Evolutionary conservation across 2,888 invertebrate genomes (phyloP).

Genomic region (Andrena dorsata): DNA sequence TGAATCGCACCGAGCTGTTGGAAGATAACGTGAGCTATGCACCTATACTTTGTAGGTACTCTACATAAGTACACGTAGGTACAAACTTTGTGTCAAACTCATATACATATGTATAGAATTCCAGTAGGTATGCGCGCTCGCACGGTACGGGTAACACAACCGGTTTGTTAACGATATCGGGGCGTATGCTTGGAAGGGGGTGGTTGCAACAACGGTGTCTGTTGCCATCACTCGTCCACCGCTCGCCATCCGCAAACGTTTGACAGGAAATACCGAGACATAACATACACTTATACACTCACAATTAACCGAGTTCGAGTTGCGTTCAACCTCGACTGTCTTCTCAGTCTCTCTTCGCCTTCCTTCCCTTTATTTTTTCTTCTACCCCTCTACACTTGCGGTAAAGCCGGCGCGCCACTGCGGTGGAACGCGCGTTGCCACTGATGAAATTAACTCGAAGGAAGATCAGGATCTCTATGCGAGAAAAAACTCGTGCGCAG

Average conservation of each 20-base stretch:
- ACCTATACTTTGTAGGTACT: no score
- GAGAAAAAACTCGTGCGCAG: no score
- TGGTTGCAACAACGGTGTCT: conserved; percentile 27
- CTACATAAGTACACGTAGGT: no score
- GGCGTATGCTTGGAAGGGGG: conserved; percentile 15
- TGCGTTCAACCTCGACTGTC: neutral
- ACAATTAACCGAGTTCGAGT: neutral
- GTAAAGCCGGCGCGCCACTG: neutral
- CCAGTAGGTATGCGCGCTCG: conserved; percentile 57
- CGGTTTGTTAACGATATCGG: conserved; percentile 73
- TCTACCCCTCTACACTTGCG: no score
- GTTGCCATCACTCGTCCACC: neutral
- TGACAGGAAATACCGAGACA: conserved; percentile 56
- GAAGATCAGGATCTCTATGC: no score
- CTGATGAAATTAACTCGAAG: neutral
- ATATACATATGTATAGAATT: no score
- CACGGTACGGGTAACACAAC: conserved; percentile 77
- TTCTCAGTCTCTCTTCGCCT: neutral
- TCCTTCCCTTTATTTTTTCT: neutral
- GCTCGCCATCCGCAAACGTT: conserved; percentile 10
- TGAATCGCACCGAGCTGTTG: no score
- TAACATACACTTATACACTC: no score
- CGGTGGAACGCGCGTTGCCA: neutral
- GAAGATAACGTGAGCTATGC: no score
- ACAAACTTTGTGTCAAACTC: no score